Conservation (phyloP, 2,797 vertebrate genomes). For the Malurus leucopterus region DNA sequence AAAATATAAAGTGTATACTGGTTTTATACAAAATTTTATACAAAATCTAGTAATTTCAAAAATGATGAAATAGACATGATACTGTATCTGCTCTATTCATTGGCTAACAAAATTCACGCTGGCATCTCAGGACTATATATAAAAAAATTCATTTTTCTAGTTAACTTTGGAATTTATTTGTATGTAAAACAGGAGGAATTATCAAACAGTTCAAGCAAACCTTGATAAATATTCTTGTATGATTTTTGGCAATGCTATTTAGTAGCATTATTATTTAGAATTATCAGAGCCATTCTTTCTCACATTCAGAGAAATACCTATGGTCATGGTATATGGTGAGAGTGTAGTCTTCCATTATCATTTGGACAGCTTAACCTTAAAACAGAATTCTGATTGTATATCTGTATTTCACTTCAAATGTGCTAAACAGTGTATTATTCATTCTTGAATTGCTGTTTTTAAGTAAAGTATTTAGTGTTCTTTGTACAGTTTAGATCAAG, state of each 20-base stretch:
- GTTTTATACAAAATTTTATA: not conserved
- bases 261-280: not conserved
- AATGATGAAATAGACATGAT: not conserved
- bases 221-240: not conserved
- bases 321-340: not conserved
- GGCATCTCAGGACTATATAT: not conserved
- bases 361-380: not conserved
- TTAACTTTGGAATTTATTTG: not conserved
- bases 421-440: not conserved
- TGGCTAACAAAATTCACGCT: not conserved
- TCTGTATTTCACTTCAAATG: not conserved
- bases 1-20: not conserved
- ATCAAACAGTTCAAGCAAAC: not conserved
- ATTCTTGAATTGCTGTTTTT: not conserved
- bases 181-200: not conserved
- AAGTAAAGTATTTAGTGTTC: not conserved
- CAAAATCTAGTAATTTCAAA: not conserved
- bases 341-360: not conserved
- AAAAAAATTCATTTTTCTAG: not conserved
- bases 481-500: not conserved
- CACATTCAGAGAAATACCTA: not conserved
- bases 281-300: not conserved
- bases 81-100: not conserved
- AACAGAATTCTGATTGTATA: not conserved
- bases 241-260: not conserved